A percentile compares a stretch with the other conserved stretches of the same genome.
Evolutionary conservation across 2,888 invertebrate genomes (phyloP).

Genomic region (Anthrax anthrax): DNA sequence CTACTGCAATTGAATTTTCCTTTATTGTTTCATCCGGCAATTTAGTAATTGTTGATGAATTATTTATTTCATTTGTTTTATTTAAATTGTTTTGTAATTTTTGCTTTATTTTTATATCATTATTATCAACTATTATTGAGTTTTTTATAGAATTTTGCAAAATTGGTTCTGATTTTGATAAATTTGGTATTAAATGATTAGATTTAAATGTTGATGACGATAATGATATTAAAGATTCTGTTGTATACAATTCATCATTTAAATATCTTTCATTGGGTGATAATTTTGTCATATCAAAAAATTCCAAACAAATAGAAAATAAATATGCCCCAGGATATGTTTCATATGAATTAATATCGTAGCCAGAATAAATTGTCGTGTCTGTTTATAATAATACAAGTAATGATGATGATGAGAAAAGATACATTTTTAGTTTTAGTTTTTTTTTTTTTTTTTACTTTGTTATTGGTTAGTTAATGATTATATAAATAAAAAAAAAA

Average conservation of each 20-base stretch:
- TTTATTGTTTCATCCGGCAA: too few species aligned
- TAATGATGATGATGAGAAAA: not conserved
- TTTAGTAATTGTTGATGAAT: too few species aligned
- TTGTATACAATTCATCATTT: not conserved
- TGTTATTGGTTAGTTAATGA: conserved; percentile 1
- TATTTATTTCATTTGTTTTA: too few species aligned
- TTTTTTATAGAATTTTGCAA: too few species aligned
- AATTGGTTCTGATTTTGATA: too few species aligned
- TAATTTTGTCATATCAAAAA: conserved; percentile 12
- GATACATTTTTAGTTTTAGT: too few species aligned
- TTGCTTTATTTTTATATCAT: too few species aligned
- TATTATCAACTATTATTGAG: too few species aligned
- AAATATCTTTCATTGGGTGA: not conserved
- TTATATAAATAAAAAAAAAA: not conserved
- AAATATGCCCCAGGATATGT: conserved; percentile 18
- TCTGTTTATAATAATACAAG: not conserved
- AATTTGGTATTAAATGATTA: too few species aligned
- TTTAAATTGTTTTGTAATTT: too few species aligned
- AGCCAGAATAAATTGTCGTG: not conserved
- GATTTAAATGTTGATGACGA: too few species aligned
- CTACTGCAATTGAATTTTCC: too few species aligned
- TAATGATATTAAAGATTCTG: not conserved
- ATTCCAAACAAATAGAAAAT: conserved; percentile 20
- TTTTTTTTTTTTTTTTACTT: not conserved
- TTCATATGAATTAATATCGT: conserved; percentile 14